Percentiles rank a stretch among this genome's conserved stretches.
phyloP scores from a whole-genome alignment of 2,113 vertebrate genomes.

The Aviceda subcristata region DNA sequence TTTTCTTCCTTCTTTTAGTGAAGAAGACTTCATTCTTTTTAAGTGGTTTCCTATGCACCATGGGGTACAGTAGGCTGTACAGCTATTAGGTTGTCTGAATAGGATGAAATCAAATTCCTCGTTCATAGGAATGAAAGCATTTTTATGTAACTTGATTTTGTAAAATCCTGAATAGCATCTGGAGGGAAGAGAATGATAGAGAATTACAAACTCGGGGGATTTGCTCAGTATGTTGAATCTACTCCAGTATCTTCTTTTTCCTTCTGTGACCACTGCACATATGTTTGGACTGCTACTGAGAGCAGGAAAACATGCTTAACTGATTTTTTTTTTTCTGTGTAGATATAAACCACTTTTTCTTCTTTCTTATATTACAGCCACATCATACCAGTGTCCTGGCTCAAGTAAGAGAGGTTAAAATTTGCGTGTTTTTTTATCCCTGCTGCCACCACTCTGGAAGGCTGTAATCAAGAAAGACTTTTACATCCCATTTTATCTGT shows the following conservation, averaged over 20 bases:
- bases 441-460: neutral
- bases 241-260: constrained; percentile 53
- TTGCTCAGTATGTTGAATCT: constrained; percentile 60
- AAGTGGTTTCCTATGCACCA: constrained; percentile 32
- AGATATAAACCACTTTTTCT: neutral
- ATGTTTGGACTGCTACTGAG: neutral
- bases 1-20: constrained; percentile 1
- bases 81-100: constrained; percentile 49
- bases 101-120: constrained; percentile 21
- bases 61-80: constrained; percentile 46
- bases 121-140: constrained; percentile 49
- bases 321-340: neutral
- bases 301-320: neutral
- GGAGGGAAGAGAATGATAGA: constrained; percentile 56
- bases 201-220: constrained; percentile 49
- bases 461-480: neutral
- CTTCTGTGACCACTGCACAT: neutral
- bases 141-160: constrained; percentile 72
- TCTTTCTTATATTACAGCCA: neutral
- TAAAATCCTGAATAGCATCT: constrained; percentile 67
- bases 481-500: neutral
- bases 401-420: neutral
- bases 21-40: neutral
- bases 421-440: neutral
- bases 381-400: neutral